These are phyloP conservation scores for Anastrepha obliqua DNA, from an alignment of 1,140 invertebrate genomes.

Conservation along the genomic window DNA sequence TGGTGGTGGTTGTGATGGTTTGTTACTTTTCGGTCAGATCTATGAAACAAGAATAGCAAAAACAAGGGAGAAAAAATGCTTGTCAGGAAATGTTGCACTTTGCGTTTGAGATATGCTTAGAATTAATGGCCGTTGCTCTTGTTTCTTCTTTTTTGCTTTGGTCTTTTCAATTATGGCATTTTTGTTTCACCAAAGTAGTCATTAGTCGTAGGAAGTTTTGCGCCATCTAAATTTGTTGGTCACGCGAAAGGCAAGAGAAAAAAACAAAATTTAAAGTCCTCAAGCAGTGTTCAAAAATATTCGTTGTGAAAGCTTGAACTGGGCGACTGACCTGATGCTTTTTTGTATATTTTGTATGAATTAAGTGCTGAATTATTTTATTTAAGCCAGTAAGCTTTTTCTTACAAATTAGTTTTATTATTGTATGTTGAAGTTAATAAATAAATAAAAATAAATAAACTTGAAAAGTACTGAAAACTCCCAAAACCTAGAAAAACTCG, in stretches of 20 bases:
- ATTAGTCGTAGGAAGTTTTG: conserved; percentile 4
- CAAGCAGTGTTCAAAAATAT: neutral
- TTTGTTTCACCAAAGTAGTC: conserved; percentile 1
- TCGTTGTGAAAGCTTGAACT: neutral
- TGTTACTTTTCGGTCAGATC: neutral
- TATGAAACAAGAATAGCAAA: neutral
- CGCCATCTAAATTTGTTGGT: neutral
- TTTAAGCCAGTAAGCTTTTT: too few species aligned
- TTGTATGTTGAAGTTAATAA: too few species aligned
- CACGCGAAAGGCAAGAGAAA: neutral
- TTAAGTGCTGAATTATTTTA: too few species aligned
- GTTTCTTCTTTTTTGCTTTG: neutral
- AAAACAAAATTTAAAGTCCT: neutral
- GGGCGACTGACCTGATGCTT: too few species aligned
- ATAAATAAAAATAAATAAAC: too few species aligned
- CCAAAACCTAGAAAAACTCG: too few species aligned
- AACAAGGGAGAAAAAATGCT: neutral
- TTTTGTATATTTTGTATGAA: too few species aligned
- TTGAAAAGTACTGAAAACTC: too few species aligned
- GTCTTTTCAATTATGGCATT: conserved; percentile 47
- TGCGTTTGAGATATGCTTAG: conserved; percentile 23
- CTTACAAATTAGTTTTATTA: too few species aligned
- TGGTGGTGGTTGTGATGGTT: neutral
- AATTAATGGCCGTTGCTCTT: neutral
- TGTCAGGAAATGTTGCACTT: conserved; percentile 36